Base-by-base conservation (phyloP, 92 coral and sea anemone genomes). In the Palythoa grandis region DNA sequence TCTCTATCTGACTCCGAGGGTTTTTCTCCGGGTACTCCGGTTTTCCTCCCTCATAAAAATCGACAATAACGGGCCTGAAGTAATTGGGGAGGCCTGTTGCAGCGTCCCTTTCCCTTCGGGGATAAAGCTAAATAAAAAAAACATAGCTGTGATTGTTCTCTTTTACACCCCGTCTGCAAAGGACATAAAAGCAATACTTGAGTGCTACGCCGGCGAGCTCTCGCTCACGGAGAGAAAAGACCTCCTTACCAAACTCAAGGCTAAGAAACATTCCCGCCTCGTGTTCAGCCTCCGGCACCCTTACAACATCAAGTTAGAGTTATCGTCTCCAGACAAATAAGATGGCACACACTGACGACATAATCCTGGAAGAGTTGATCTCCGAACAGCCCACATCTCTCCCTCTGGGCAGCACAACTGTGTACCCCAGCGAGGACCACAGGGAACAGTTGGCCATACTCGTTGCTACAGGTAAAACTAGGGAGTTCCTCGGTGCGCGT, bases 401-500 rank as follows among this genome's bases (percentile, higher is more conserved):
- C 47, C 47, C 47, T 2, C 3, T 2, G 3, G 60, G 16, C 3
- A 54, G 60, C 60, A 14, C 3, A 9, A 11, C 11, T 52, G 54
- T 5, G 54, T 5, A 11, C 54, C 11, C 54, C 6, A 11, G 54
- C 11, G 12, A 1, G 1, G 16, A 9, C 60, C 14, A 54, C 60
- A 54, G 89, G 17, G 66, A 86, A 43, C 35, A 61, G 74, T 25
- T 86, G 17, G 70, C 83, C 15, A 76, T 86, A 52, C 72, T 86
- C 10, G 83, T 86, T 19, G 83, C 88, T 35, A 54, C 84, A 9
- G 84, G 84, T 5, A 86, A 86, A 76, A 19, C 72, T 13, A 86
- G 76, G 84, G 84, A n/a, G n/a, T n/a, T n/a, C n/a, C n/a, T n/a
- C n/a, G n/a, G n/a, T 43, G 15, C 60, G 29, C 54, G 15, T 10